Conservation (phyloP, 2,113 vertebrate species). For the Chaetodon trifascialis region DNA sequence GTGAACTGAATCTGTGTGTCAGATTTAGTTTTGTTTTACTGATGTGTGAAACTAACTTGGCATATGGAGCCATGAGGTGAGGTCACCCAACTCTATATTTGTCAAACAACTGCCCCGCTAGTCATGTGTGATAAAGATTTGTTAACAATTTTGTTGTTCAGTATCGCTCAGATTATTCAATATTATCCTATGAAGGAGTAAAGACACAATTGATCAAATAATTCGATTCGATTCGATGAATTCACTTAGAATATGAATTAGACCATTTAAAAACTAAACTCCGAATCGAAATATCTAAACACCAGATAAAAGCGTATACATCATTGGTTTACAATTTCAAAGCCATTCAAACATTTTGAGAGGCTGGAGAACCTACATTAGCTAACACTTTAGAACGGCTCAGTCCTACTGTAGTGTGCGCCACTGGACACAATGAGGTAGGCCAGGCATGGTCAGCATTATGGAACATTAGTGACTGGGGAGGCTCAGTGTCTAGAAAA, state of each 20-base stretch:
- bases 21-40: neutral
- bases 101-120: neutral
- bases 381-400: constrained; percentile 21
- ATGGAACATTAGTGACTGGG: constrained; percentile 60
- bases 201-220: neutral
- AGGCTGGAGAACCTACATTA: neutral
- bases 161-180: neutral
- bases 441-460: constrained; percentile 77
- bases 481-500: constrained; percentile 65
- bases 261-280: neutral
- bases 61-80: neutral
- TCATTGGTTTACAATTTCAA: neutral
- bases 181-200: neutral
- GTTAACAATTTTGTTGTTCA: neutral
- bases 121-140: neutral
- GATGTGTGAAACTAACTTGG: neutral
- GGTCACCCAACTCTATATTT: neutral
- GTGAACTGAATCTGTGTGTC: neutral
- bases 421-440: constrained; percentile 69
- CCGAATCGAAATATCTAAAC: neutral
- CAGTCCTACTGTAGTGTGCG: constrained; percentile 35
- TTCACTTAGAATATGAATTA: neutral
- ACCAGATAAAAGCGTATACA: neutral
- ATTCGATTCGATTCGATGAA: neutral
- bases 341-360: neutral